Percentiles rank a stretch among this genome's conserved stretches.
Conservation (phyloP, 2,113 vertebrate species). For the Thamnaconus septentrionalis region DNA sequence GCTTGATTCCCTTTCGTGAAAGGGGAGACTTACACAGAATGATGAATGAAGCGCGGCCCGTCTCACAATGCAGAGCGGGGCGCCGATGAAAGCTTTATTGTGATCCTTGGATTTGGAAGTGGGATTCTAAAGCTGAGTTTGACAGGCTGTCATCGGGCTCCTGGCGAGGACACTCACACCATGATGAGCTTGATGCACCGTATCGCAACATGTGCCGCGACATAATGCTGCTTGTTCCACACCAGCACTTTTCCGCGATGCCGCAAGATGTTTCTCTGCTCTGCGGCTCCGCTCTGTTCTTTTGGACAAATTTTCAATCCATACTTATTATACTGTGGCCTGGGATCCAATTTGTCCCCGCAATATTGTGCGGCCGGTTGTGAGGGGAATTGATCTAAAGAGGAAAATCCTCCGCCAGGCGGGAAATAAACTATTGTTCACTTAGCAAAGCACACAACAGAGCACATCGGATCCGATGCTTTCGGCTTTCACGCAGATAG, state of each 20-base stretch:
- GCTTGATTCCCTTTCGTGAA: constrained; percentile 52
- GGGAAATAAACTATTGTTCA: constrained; percentile 51
- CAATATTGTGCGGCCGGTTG: constrained; percentile 36
- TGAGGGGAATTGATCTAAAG: constrained; percentile 46
- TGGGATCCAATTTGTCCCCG: constrained; percentile 59
- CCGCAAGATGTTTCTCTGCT: constrained; percentile 62
- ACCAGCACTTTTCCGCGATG: constrained; percentile 46
- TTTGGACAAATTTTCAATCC: constrained; percentile 60
- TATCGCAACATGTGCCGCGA: constrained; percentile 61
- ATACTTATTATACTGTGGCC: constrained; percentile 61
- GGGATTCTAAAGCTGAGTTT: constrained; percentile 45
- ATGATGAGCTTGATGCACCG: constrained; percentile 69
- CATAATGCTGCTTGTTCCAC: constrained; percentile 72
- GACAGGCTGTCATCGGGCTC: constrained; percentile 24
- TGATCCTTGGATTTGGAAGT: constrained; percentile 63
- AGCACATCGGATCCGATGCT: constrained; percentile 7
- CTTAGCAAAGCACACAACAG: constrained; percentile 24
- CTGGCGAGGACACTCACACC: constrained; percentile 45
- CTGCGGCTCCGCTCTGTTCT: constrained; percentile 43
- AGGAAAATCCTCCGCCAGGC: constrained; percentile 35
- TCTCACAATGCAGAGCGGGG: background rate
- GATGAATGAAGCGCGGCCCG: constrained; percentile 51
- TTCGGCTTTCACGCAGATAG: background rate
- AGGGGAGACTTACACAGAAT: constrained; percentile 35
- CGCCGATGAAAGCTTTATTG: constrained; percentile 57